Evolutionary conservation across 2,797 vertebrate genomes (phyloP).

Genomic region (Anas acuta): DNA sequence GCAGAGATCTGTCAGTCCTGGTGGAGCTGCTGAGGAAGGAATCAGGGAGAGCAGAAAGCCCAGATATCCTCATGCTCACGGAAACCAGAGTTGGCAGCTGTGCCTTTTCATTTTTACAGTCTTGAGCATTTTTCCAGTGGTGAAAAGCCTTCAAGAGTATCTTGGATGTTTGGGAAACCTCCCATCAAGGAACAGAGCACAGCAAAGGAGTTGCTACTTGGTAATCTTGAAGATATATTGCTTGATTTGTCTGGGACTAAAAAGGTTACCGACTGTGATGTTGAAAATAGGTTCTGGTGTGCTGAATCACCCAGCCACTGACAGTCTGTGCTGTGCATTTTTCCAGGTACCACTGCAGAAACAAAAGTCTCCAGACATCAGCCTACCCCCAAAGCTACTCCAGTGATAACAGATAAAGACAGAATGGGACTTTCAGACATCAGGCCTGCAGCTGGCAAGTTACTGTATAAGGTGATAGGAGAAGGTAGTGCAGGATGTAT

Average conservation of each 20-base stretch:
- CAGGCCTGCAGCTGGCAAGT: conserved; percentile 29
- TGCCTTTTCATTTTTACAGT: background rate
- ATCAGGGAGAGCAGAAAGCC: background rate
- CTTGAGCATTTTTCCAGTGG: background rate
- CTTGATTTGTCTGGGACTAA: conserved; percentile 14
- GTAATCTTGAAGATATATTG: conserved; percentile 30
- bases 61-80: background rate
- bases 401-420: conserved; percentile 40
- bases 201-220: background rate
- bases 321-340: background rate
- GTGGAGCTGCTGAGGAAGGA: background rate
- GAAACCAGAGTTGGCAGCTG: background rate
- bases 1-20: background rate
- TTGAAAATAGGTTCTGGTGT: background rate
- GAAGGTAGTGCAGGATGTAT: conserved; percentile 6
- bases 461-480: background rate
- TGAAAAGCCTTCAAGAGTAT: conserved; percentile 30
- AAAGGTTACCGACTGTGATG: background rate
- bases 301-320: background rate
- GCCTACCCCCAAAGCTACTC: conserved; percentile 26
- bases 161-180: conserved; percentile 29
- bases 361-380: conserved; percentile 23
- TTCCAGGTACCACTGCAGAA: conserved; percentile 14
- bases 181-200: background rate
- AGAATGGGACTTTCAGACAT: conserved; percentile 51